A percentile compares a stretch with the other conserved stretches of the same genome.
phyloP scores from a whole-genome alignment of 1,140 invertebrate genomes.

The Bradynema listronoti region DNA sequence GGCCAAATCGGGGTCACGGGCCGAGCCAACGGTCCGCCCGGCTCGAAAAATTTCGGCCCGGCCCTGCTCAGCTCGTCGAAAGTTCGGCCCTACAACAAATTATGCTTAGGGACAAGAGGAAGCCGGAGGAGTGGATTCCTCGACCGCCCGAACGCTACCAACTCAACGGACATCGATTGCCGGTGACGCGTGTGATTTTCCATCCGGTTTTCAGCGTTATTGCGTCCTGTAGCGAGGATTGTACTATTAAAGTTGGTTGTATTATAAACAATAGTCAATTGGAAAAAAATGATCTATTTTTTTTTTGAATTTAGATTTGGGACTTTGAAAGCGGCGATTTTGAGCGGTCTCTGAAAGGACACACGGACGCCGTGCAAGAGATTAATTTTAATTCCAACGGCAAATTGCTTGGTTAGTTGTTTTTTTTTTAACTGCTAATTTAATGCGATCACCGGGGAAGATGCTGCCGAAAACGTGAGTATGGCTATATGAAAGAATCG shows the following conservation, averaged over 20 bases:
- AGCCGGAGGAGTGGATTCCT: slow-evolving; percentile 93
- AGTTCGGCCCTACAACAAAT: no score
- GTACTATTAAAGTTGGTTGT: slow-evolving; percentile 74
- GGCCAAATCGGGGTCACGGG: no score
- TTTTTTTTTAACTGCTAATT: slow-evolving; percentile 25
- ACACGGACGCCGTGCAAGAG: slow-evolving; percentile 96
- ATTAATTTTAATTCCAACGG: slow-evolving; percentile 86
- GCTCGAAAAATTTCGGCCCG: no score
- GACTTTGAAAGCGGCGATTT: slow-evolving; percentile 98
- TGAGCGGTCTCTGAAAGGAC: slow-evolving; percentile 92
- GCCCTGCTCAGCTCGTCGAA: no score
- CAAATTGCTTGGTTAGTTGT: slow-evolving; percentile 72
- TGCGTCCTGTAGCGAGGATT: slow-evolving; percentile 92
- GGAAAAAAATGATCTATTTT: neutral
- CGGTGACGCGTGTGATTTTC: slow-evolving; percentile 80
- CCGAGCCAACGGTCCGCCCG: no score
- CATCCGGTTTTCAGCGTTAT: slow-evolving; percentile 90
- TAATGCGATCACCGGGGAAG: no score
- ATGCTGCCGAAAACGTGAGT: no score
- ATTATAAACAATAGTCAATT: no score
- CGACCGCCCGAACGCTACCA: slow-evolving; percentile 89
- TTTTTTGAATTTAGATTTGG: slow-evolving; percentile 68
- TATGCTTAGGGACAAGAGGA: slow-evolving; percentile 61
- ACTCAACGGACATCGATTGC: slow-evolving; percentile 78
- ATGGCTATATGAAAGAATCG: no score